Conservation (phyloP, 2,113 vertebrate genomes). For the Coturnix japonica region DNA sequence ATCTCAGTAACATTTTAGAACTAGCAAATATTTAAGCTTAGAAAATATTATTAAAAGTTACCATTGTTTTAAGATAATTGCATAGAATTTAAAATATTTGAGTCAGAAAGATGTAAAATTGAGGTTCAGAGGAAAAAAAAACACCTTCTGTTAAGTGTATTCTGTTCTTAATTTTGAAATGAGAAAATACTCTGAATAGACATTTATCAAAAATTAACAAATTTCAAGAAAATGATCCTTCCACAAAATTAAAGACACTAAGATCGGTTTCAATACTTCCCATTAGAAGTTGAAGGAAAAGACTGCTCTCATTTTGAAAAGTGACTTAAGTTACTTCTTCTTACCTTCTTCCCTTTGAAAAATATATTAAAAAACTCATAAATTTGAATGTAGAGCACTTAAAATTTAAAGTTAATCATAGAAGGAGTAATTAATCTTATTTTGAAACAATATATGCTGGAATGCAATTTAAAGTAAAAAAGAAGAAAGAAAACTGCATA, state of each 20-base stretch:
- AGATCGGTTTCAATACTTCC: background rate
- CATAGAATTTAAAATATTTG: background rate
- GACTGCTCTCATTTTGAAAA: background rate
- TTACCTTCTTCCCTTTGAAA: background rate
- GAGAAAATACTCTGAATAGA: background rate
- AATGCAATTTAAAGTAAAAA: background rate
- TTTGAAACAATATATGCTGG: background rate
- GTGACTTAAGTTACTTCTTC: background rate
- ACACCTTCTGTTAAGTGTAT: background rate
- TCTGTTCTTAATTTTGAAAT: slow-evolving; percentile 19
- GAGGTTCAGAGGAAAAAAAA: background rate
- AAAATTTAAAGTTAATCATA: background rate
- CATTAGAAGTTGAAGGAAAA: background rate
- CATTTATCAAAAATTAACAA: background rate
- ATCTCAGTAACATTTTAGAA: slow-evolving; percentile 11
- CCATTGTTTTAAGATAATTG: background rate
- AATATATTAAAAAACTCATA: background rate
- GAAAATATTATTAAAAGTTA: background rate
- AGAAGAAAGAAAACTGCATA: background rate
- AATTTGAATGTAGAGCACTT: background rate
- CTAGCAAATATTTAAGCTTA: background rate
- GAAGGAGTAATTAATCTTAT: background rate
- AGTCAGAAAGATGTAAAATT: background rate
- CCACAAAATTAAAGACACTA: background rate
- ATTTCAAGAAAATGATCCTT: background rate